These are phyloP conservation scores for Dasypogon diadema DNA, from an alignment of 2,888 invertebrate genomes.

Conservation along the genomic window DNA sequence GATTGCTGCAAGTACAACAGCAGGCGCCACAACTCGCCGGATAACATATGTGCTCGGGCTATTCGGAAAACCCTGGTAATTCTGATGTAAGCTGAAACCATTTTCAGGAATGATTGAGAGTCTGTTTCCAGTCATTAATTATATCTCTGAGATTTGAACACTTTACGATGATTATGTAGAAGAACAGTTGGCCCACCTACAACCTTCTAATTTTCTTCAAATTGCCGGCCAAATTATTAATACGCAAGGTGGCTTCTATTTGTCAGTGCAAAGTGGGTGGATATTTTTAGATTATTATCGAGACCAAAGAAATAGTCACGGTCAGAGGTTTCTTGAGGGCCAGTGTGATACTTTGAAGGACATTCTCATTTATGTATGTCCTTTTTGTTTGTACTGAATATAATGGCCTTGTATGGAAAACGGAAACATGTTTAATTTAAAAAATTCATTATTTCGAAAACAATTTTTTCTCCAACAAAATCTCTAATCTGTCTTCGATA, in stretches of 20 bases:
- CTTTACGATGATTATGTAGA: constrained; percentile 24
- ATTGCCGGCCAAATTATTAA: background rate
- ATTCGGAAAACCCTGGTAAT: constrained; percentile 7
- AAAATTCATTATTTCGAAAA: too few species aligned
- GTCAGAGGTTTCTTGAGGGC: too few species aligned
- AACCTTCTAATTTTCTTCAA: too few species aligned
- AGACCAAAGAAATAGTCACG: background rate
- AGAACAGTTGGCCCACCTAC: constrained; percentile 16
- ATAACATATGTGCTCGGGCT: background rate
- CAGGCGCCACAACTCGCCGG: background rate
- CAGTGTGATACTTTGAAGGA: too few species aligned
- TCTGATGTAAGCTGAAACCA: constrained; percentile 3
- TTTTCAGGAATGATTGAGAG: constrained; percentile 19
- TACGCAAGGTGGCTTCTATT: background rate
- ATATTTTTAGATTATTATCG: background rate
- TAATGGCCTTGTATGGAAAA: too few species aligned
- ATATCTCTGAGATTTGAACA: constrained; percentile 30
- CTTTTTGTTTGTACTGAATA: too few species aligned
- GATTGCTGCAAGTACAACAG: background rate
- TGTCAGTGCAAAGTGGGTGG: background rate
- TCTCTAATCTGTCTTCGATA: too few species aligned
- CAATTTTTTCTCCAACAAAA: too few species aligned
- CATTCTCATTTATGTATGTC: too few species aligned
- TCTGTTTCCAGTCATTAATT: constrained; percentile 5
- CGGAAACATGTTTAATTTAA: too few species aligned